Base-by-base conservation (phyloP, 2,888 invertebrate genomes). In the Buathra laborator region DNA sequence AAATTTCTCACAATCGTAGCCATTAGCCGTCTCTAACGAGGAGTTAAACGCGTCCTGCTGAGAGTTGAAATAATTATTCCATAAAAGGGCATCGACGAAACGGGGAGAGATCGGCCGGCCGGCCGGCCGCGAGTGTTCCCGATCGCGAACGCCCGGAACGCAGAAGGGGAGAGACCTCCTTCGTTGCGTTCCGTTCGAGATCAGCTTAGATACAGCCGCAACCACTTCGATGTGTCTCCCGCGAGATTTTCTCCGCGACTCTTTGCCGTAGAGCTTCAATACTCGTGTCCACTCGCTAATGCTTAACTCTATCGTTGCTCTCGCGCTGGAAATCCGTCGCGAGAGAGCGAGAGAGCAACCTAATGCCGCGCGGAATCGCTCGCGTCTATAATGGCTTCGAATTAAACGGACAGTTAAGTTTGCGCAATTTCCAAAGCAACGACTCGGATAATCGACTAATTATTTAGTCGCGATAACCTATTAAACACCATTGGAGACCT, bases 61-160 rank as follows among this genome's bases (percentile, higher is more conserved):
- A 88, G 89, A 87, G 81, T 81, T 90, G 89, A 86, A 88, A 90
- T 90, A 89, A 90, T 90, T 90, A 89, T 88, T 88, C 89, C 89
- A 81, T 90, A 90, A 82, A 88, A 79, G 90, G 90, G 68, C 83
- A 87, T 79, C 87, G 59, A 51, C 48, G 51, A 77, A 37, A 14
- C 74, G 66, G 37, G 64, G 43, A 62, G 67, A 51, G 37, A 53
- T 62, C 75, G 79, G 68, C 37, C 67, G 19, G 74, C 71, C 75
- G 79, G 68, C 37, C 67, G 19, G 74, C 66, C 74, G 71, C 78
- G 56, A 29, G 32, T 29, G 32, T 29, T 71, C 66, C 71, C 70
- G 78, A 78, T 78, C 78, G 78, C 70, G 37, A 37, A 71, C 46
- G 10, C 66, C 76, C 59, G 59, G 72, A 76, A 80, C 66, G 70